Base-by-base conservation (phyloP, 2,113 vertebrate species). In the Chitala chitala region DNA sequence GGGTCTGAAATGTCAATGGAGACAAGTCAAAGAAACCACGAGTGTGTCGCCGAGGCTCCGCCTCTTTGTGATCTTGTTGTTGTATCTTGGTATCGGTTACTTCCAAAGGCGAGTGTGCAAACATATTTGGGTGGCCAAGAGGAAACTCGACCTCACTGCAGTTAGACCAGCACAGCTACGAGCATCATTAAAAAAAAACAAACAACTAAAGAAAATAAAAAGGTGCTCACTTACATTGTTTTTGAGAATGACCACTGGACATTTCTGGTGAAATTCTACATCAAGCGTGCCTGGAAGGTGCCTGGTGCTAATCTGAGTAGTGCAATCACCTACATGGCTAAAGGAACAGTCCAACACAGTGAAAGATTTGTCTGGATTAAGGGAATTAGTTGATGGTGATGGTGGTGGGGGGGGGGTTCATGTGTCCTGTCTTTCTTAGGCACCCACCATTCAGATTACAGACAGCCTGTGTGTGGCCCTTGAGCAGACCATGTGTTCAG, bases 361-460 rank as follows among this genome's bases (percentile, higher is more conserved):
- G 51, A 81, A 70, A 82, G 82, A 80, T 79, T 83, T 80, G 54
- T 40, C 26, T 75, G 86, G 89, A 91, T 91, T 92, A 91, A 44
- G 66, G 86, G 89, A 90, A 88, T 92, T 90, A 91, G 85, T 77
- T 50, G 50, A 70, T n/a, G n/a, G n/a, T n/a, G n/a, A n/a, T n/a
- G n/a, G n/a, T n/a, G n/a, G n/a, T n/a, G n/a, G n/a, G n/a, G n/a
- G n/a, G n/a, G n/a, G n/a, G 58, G 82, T 73, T 84, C 79, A 74
- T 89, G 82, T 90, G 84, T 86, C 86, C 86, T 91, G 89, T 88
- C 84, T 48, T 81, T 84, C 89, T 89, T 91, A 90, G 87, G 84
- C 22, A 24, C 72, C 85, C 88, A 87, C 90, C 87, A 87, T 72
- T 72, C 76, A 77, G 51, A 79, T 79, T 77, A 89, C 89, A 87